Evolutionary conservation across 1,140 invertebrate genomes (phyloP).

Genomic region (Calephelis nemesis): DNA sequence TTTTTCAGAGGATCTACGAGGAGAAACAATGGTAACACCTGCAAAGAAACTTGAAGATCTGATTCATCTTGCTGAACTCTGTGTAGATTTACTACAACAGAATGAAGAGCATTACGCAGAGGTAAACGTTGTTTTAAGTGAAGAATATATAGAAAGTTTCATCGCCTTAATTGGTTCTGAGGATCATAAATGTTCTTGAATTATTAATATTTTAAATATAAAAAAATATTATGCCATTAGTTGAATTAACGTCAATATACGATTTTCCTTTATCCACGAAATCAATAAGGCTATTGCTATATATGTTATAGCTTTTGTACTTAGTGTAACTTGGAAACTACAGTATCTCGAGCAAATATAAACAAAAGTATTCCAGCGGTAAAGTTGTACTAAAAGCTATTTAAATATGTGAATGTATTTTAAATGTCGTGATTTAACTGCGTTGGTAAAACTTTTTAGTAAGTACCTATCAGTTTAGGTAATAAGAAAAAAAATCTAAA

Average conservation of each 20-base stretch:
- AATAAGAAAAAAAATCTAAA: too few relatives aligned
- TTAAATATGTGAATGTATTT: slow-evolving; percentile 21
- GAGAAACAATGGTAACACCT: slow-evolving; percentile 89
- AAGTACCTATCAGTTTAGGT: background rate
- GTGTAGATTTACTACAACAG: slow-evolving; percentile 98
- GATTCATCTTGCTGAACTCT: slow-evolving; percentile 97
- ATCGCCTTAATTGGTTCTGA: background rate
- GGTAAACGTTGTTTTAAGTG: slow-evolving; percentile 82
- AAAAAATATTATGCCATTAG: too few relatives aligned
- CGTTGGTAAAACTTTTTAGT: slow-evolving; percentile 48
- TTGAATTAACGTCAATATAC: too few relatives aligned
- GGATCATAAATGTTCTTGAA: too few relatives aligned
- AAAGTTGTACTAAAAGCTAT: slow-evolving; percentile 21
- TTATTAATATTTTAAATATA: too few relatives aligned
- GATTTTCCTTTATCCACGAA: background rate
- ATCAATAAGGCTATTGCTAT: background rate
- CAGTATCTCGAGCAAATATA: background rate
- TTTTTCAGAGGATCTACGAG: slow-evolving; percentile 87
- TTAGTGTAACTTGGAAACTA: background rate
- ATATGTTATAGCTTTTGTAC: background rate
- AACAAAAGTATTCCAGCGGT: background rate
- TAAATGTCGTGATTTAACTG: slow-evolving; percentile 55
- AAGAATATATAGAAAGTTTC: slow-evolving; percentile 13
- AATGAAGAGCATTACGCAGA: slow-evolving; percentile 99
- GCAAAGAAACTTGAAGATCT: slow-evolving; percentile 97